These are phyloP conservation scores for Lepidurus couesii DNA, from an alignment of 1,140 invertebrate genomes.

Conservation along the genomic window DNA sequence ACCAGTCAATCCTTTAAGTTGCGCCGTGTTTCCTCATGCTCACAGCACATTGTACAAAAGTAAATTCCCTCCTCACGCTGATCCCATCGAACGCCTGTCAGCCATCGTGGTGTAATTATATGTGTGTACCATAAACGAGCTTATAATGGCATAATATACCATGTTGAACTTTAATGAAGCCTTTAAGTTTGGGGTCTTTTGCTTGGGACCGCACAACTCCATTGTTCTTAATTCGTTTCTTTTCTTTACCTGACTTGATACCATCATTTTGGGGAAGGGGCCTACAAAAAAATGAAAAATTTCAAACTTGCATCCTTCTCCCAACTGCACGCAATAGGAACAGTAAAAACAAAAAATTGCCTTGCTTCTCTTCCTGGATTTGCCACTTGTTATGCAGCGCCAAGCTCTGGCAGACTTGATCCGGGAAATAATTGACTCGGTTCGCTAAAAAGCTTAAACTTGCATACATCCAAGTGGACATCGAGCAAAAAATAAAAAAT, in stretches of 20 bases:
- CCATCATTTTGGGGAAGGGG: neutral
- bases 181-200: neutral
- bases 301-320: neutral
- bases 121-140: conserved; percentile 15
- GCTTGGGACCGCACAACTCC: neutral
- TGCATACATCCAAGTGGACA: neutral
- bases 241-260: conserved; percentile 10
- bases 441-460: neutral
- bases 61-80: neutral
- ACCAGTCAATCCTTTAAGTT: conserved; percentile 11
- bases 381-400: neutral
- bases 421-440: neutral
- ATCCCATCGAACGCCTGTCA: neutral
- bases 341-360: neutral
- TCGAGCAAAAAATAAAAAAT: neutral
- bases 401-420: neutral
- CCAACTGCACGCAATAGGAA: neutral
- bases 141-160: conserved; percentile 17
- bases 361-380: neutral
- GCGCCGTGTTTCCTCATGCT: conserved; percentile 16
- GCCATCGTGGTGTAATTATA: conserved; percentile 13
- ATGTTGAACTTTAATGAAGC: conserved; percentile 8
- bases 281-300: neutral
- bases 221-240: neutral
- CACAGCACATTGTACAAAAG: conserved; percentile 18